Evolutionary conservation across 92 coral and sea anemone genomes (phyloP).

Genomic region (Pocillopora grandis): DNA sequence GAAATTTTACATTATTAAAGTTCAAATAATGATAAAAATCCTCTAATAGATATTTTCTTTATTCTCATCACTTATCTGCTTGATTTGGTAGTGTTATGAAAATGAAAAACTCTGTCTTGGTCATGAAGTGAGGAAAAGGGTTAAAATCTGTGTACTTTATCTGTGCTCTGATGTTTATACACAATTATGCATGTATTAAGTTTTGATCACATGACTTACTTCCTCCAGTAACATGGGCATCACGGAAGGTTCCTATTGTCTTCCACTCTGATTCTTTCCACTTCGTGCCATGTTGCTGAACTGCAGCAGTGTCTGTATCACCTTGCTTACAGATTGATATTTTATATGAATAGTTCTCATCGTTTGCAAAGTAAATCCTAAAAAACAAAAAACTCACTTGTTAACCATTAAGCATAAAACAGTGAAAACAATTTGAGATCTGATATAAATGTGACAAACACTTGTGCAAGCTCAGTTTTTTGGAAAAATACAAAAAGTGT

Average conservation of each 20-base stretch:
- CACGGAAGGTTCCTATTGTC: background rate
- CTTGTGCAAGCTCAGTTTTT: too few species aligned
- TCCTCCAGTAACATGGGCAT: constrained; percentile 48
- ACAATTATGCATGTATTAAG: background rate
- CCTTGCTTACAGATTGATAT: constrained; percentile 11
- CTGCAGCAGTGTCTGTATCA: background rate
- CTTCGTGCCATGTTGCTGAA: background rate
- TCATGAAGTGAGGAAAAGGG: too few species aligned
- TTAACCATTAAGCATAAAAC: background rate
- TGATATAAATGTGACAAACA: too few species aligned
- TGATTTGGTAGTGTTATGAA: too few species aligned
- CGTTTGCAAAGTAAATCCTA: constrained; percentile 1
- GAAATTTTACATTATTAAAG: background rate
- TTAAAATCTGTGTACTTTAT: too few species aligned
- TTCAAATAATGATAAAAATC: background rate
- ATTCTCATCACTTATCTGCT: too few species aligned
- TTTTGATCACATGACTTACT: constrained; percentile 30
- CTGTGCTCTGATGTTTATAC: too few species aligned
- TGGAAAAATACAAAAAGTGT: too few species aligned
- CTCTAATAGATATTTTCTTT: background rate
- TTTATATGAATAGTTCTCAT: constrained; percentile 17
- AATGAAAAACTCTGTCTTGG: too few species aligned
- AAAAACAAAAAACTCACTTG: background rate
- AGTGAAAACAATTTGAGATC: too few species aligned
- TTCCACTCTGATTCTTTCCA: background rate